Evolutionary conservation across 1,140 invertebrate genomes (phyloP), one percentile per base, ranked within the genome.

Genomic region (Probaryconus sp.): DNA sequence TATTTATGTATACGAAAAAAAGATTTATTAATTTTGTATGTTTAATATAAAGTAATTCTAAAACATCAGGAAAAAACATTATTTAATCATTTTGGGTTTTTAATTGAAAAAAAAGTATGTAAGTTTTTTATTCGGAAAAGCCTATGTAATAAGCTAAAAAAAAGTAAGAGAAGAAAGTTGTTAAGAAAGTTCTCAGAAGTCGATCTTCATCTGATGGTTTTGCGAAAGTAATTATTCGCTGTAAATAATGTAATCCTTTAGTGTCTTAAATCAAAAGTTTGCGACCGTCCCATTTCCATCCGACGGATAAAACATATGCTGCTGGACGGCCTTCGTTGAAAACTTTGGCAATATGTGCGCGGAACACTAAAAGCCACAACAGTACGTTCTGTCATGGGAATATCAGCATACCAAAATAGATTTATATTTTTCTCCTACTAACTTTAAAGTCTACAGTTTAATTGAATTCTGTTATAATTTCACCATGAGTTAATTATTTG

Each of bases 261-360:
- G 24, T 18, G 42, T 60, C 53, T 65, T 65, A 72, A 63, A 65
- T 72, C 69, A 58, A 43, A 72, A 68, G 17, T 68, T 68, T 55
- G 6, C 11, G 24, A 9, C 42, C 26, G n/a, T 21, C 31, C 48
- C 37, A 37, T 20, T 51, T 50, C 33, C 31, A 42, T 37, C 30
- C 24, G 30, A 28, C 35, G 10, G 42, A 5, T 43, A 35, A 68
- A 56, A 63, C 58, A 64, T 48, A 60, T 64, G 60, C 37, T 47
- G 38, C 38, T 64, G 18, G 24, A 42, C 51, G 42, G 42, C 31
- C 31, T 42, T 16, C 21, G 42, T 30, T 30, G 30, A 53, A 65
- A 76, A 76, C 72, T 76, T 76, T 70, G 50, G 21, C 72, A 76
- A 60, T 76, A 69, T 75, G 51, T 18, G 31, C 31, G 4, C 5